phyloP scores from a whole-genome alignment of 2,797 vertebrate genomes.

The Echiichthys vipera region DNA sequence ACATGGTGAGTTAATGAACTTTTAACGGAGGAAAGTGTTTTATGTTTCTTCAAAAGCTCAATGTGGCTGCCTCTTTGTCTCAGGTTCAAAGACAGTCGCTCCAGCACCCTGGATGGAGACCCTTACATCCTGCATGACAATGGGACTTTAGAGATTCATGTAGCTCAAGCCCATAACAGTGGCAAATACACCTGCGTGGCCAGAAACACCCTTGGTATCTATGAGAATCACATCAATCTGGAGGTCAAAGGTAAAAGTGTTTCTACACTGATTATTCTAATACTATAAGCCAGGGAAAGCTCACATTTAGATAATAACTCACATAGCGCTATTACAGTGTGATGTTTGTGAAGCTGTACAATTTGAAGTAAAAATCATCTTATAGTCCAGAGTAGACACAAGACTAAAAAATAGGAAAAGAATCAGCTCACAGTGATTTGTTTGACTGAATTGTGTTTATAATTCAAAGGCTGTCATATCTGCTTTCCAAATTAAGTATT shows the following conservation, averaged over 20 bases:
- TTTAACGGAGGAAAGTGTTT: neutral
- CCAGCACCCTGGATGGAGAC: conserved; percentile 89
- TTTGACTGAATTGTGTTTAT: neutral
- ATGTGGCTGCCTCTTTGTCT: conserved; percentile 3
- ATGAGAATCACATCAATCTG: conserved; percentile 91
- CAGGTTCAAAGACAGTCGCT: conserved; percentile 94
- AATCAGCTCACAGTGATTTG: neutral
- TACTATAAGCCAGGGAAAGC: neutral
- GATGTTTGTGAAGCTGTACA: neutral
- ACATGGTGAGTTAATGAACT: conserved; percentile 88
- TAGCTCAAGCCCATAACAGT: conserved; percentile 86
- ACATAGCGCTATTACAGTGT: neutral
- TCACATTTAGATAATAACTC: neutral
- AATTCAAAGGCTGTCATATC: neutral
- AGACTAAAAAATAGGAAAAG: neutral
- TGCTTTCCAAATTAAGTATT: neutral
- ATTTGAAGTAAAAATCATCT: neutral
- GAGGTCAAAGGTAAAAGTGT: conserved; percentile 94
- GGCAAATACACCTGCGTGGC: conserved; percentile 94
- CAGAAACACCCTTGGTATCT: conserved; percentile 89
- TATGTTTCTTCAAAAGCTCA: conserved; percentile 14
- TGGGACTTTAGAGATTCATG: conserved; percentile 91
- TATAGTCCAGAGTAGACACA: neutral
- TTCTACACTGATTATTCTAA: neutral
- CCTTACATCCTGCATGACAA: conserved; percentile 90